Evolutionary conservation across 2,888 invertebrate genomes (phyloP), one percentile per base, ranked within the genome.

Genomic region (Aleiodes leptofemur): DNA sequence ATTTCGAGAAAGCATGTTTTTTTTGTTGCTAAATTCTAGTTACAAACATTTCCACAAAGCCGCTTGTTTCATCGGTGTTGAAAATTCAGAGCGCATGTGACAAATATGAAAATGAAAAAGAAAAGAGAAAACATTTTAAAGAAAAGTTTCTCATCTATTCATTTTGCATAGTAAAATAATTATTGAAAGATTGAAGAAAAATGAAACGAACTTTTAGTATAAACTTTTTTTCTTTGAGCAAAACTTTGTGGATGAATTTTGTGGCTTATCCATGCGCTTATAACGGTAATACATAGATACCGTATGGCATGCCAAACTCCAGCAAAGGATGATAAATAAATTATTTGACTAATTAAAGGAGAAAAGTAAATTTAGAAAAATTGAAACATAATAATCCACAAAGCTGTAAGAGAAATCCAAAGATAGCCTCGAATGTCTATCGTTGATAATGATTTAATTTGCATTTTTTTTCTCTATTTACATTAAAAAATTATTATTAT

Each of bases 81-180:
- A 38, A 38, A 61, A 38, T 43, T 64, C 64, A 48, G 16, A 59
- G 64, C 16, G 48, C 64, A 61, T 61, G 61, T 61, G 61, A 61
- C 14, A 61, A 23, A 23, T 16, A 14, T 14, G 31, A 57, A 43
- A 11, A 43, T 34, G 34, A 34, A 34, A 34, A 6, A 34, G 7
- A 43, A 43, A 43, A 43, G 43, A 43, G 11, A 9, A 14, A 31
- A 14, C 23, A 14, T 64, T 64, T 38, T 59, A n/a, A 8, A n/a
- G 34, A 11, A n/a, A 3, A 13, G 5, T n/a, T 31, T n/a, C 59
- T 34, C 31, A 34, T 59, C 43, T 59, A 59, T 59, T 34, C 13
- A 31, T 29, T 34, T 61, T 43, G 43, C 43, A 43, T 43, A 43
- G 43, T 43, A 9, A 43, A 43, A 43, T 43, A 43, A 43, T 43